Conservation (phyloP, 64 coral and sea anemone genomes). For the Montipora sp. region DNA sequence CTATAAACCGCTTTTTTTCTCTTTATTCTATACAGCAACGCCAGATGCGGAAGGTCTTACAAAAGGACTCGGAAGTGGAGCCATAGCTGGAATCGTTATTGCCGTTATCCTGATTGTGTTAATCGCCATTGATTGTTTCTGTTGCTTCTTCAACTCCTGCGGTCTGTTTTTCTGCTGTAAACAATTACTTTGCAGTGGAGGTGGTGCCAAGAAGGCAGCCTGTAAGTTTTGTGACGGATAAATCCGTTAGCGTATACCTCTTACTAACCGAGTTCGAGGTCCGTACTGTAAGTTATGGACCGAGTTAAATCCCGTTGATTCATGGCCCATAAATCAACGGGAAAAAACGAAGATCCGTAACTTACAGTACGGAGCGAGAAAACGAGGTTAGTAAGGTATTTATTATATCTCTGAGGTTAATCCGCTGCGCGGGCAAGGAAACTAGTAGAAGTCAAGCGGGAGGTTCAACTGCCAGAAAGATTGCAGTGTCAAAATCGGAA, state of each 20-base stretch:
- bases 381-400: too few species aligned
- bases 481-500: too few species aligned
- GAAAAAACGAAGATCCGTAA: too few species aligned
- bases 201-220: background rate
- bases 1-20: background rate
- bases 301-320: too few species aligned
- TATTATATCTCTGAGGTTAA: too few species aligned
- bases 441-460: too few species aligned
- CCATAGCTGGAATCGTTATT: conserved; percentile 80
- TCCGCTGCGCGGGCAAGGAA: too few species aligned
- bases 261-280: too few species aligned
- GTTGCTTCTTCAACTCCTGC: conserved; percentile 88
- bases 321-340: too few species aligned
- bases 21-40: background rate
- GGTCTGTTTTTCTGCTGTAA: conserved; percentile 73
- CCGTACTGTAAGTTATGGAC: too few species aligned
- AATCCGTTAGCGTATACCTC: background rate
- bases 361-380: too few species aligned
- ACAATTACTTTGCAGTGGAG: conserved; percentile 31
- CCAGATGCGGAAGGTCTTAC: background rate
- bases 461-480: too few species aligned
- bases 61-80: conserved; percentile 37
- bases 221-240: conserved; percentile 20
- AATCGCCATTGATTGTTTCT: conserved; percentile 84
- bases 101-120: conserved; percentile 77